Evolutionary conservation across 2,113 vertebrate genomes (phyloP).

Genomic region (Ascaphus truei): DNA sequence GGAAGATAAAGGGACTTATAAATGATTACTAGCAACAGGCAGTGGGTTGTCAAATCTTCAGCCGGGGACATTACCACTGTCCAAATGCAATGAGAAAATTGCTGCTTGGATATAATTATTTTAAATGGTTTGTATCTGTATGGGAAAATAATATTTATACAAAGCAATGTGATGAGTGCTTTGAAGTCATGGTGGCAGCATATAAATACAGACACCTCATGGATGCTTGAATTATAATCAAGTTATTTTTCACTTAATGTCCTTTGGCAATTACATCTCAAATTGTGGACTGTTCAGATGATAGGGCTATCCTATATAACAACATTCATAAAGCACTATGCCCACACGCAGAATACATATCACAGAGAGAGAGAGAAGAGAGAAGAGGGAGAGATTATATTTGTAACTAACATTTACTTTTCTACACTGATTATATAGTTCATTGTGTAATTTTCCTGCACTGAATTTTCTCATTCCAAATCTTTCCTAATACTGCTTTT

Average conservation of each 20-base stretch:
- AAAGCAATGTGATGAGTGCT: constrained; percentile 17
- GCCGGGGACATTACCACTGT: background rate
- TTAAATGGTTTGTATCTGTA: too few relatives aligned
- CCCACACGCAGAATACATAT: too few relatives aligned
- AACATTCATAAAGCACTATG: too few relatives aligned
- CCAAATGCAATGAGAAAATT: background rate
- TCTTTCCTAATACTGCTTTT: too few relatives aligned
- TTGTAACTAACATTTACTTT: too few relatives aligned
- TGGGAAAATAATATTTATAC: constrained; percentile 3
- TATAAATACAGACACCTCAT: background rate
- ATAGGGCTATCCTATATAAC: too few relatives aligned
- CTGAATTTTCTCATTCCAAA: too few relatives aligned
- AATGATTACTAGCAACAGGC: background rate
- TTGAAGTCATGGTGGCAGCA: constrained; percentile 1
- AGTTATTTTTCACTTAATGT: background rate
- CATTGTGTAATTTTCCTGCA: too few relatives aligned
- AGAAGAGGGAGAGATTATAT: too few relatives aligned
- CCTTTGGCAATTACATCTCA: background rate
- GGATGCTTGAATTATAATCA: constrained; percentile 5
- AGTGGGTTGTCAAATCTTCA: constrained; percentile 5
- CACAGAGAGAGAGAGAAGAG: too few relatives aligned
- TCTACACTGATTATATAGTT: too few relatives aligned
- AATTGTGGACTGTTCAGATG: background rate
- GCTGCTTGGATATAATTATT: constrained; percentile 12
- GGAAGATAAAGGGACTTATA: background rate